Percentiles rank a stretch among this genome's conserved stretches.
Evolutionary conservation across 2,113 vertebrate species (phyloP).

Genomic region (Tichodroma muraria): DNA sequence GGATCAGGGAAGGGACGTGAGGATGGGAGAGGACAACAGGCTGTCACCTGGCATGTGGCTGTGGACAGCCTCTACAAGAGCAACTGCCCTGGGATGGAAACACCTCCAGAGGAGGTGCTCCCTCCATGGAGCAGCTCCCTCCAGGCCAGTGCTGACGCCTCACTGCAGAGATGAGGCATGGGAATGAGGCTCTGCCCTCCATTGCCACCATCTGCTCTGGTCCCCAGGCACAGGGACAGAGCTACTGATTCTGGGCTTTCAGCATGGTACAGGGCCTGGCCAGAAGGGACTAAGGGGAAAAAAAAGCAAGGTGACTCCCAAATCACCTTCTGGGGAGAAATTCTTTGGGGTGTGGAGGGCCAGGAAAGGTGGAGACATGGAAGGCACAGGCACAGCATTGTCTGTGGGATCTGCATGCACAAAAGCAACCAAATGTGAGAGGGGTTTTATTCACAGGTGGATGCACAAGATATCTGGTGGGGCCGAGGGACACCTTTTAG

Average conservation of each 20-base stretch:
- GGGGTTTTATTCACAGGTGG: neutral
- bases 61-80: neutral
- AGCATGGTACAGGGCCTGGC: neutral
- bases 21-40: neutral
- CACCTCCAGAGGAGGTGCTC: neutral
- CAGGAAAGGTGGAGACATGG: neutral
- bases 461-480: neutral
- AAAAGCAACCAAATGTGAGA: neutral
- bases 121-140: neutral
- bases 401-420: neutral
- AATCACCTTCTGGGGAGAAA: neutral
- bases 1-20: accelerated
- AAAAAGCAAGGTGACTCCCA: neutral
- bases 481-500: neutral
- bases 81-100: neutral
- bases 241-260: neutral
- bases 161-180: accelerated
- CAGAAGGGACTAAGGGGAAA: neutral
- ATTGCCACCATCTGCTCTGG: accelerated
- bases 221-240: accelerated
- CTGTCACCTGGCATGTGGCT: neutral
- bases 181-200: neutral
- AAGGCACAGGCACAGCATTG: accelerated
- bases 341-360: neutral
- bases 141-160: neutral